These are phyloP conservation scores for Threskiornis aethiopicus DNA, from an alignment of 2,797 vertebrate genomes.

Conservation along the genomic window DNA sequence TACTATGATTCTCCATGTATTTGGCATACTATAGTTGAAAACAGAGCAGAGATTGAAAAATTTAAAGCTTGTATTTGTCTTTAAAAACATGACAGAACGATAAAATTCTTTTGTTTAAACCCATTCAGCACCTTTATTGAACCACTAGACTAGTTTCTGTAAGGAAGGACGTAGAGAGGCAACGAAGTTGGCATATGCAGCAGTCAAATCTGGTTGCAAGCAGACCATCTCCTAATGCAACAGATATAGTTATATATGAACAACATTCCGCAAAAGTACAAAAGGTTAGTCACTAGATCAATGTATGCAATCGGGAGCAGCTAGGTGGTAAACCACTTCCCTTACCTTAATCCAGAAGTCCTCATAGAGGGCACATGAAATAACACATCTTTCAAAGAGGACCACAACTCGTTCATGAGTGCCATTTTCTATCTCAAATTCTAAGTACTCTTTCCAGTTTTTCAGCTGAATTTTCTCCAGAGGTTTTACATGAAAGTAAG, in stretches of 20 bases:
- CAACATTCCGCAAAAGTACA: constrained; percentile 99
- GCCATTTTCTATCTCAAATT: constrained; percentile 98
- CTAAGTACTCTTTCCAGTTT: constrained; percentile 99
- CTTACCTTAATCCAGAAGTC: constrained; percentile 99
- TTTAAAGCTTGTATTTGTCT: constrained; percentile 76
- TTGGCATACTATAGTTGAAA: constrained; percentile 96
- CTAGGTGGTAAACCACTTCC: constrained; percentile 41
- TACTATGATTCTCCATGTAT: constrained; percentile 98
- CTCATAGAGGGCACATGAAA: constrained; percentile 98
- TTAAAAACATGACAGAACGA: constrained; percentile 95
- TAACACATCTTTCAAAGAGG: constrained; percentile 97
- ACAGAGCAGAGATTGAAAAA: constrained; percentile 79
- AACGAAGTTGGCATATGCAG: constrained; percentile 99
- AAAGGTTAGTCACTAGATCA: constrained; percentile 95
- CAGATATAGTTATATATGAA: constrained; percentile 99
- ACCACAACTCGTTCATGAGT: constrained; percentile 95
- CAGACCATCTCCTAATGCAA: constrained; percentile 99
- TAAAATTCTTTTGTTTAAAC: constrained; percentile 99
- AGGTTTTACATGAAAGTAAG: constrained; percentile 98
- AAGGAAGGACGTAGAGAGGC: constrained; percentile 99
- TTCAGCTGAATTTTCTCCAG: constrained; percentile 96
- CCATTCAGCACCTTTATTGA: constrained; percentile 99
- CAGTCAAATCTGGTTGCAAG: constrained; percentile 99
- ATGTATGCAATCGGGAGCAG: constrained; percentile 81
- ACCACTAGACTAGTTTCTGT: constrained; percentile 99